Base-by-base conservation (phyloP, 2,113 vertebrate genomes). In the Mus spicilegus region DNA sequence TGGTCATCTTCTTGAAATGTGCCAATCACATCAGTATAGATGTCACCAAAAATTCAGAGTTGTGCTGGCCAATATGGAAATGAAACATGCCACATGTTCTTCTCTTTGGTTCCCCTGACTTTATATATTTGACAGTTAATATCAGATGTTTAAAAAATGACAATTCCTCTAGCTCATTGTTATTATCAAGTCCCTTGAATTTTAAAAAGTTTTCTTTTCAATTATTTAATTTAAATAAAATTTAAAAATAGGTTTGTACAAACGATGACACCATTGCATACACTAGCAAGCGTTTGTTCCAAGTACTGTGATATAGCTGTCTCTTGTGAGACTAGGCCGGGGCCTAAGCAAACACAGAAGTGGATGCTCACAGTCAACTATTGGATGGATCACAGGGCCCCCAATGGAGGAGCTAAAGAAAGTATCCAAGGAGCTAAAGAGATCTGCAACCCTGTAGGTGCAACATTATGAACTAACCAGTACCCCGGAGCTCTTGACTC, bases 91-190 rank as follows among this genome's bases (percentile, higher is more conserved):
- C 1, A 46, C 42, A 54, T 78, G 42, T 49, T 90, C 49, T 61
- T 39, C 65, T 73, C 65, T 58, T 39, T 89, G 39, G 61, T 78
- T 97, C 84, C 70, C 87, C 76, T 92, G 86, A 65, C 16, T 95
- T 80, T 46, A 67, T 42, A 30, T 42, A 73, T 78, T n/a, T 80
- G 82, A 89, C 17, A 84, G 76, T 56, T 36, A 76, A 91, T 93
- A 92, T 54, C 2, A 46, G 17, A 36, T 2, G n/a, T 39, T 63
- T 28, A 88, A 61, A 85, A 36, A 76, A 85, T 67, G 39, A 5
- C 80, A 91, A 33, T 9, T 67, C n/a, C 26, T 70, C 17, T 72
- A 51, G 75, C 78, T 26, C 12, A 5, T 87, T 90, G 28, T 78
- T 85, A 91, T 0, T 19, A 80, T 69, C 10, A 91, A 63, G 51